Base-by-base conservation (phyloP, 1,140 invertebrate species). In the Mactra quadrangularis region DNA sequence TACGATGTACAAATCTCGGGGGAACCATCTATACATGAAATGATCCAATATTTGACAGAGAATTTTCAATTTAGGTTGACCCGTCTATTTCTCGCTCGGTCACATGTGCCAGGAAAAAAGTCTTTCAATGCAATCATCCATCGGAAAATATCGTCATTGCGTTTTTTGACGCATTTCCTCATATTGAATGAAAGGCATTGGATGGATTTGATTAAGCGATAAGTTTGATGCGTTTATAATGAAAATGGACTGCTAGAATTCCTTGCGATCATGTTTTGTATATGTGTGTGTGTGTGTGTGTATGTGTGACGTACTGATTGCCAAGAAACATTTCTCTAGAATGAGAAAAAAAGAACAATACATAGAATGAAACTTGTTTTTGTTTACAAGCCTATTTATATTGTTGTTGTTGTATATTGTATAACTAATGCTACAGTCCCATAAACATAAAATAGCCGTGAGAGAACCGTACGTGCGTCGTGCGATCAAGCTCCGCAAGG, bases 21-120 rank as follows among this genome's bases (percentile, higher is more conserved):
- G 38, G 77, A 81, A 31, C 64, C 41, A 81, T 81, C 33, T 7
- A n/a, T 22, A 19, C 33, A 3, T 47, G 22, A 33, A n/a, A 35
- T n/a, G 47, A 22, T 45, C 29, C 66, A 52, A 29, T 81, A 70
- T 81, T 59, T 53, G 55, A 45, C 50, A 27, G 45, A 45, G 74
- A 76, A 57, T 66, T 60, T 81, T 71, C 77, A 81, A 81, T 81
- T 68, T 70, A 70, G 66, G 29, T 57, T 57, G 64, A 71, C 52
- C 64, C 77, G 55, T 47, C 64, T 70, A 66, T 70, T 81, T 79
- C 55, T 70, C 47, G 60, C 55, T 70, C 77, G 38, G 41, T 53
- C 74, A 41, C 22, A 22, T n/a, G 55, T 60, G 45, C 35, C 55
- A 57, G 50, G 55, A n/a, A n/a, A 60, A 62, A 76, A 45, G 29